A percentile compares a stretch with the other conserved stretches of the same genome.
Conservation (phyloP, 2,797 vertebrate species). For the Botia almorhae region DNA sequence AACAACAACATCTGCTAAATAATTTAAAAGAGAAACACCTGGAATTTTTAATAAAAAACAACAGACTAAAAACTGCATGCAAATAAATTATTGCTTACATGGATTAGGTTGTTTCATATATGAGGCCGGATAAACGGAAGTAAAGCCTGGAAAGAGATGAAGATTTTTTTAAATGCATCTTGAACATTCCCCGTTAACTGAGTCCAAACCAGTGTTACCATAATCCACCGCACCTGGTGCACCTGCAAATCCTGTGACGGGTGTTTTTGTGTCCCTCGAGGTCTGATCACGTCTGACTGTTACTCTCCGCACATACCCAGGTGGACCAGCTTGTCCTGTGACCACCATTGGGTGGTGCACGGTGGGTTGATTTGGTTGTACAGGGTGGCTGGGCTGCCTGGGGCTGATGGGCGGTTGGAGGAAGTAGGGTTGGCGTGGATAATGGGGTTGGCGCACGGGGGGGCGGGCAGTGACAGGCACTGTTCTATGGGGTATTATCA, state of each 20-base stretch:
- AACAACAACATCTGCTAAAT: not conserved
- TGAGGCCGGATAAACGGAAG: conserved; percentile 63
- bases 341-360: conserved; percentile 76
- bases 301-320: conserved; percentile 79
- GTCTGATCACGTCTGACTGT: conserved; percentile 66
- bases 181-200: no score
- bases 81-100: conserved; percentile 64
- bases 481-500: conserved; percentile 65
- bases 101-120: conserved; percentile 58
- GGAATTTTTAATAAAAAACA: no score
- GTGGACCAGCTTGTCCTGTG: conserved; percentile 92
- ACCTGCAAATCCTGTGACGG: conserved; percentile 85
- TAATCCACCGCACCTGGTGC: conserved; percentile 82
- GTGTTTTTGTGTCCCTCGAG: conserved; percentile 65
- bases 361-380: conserved; percentile 32
- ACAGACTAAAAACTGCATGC: not conserved
- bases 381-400: conserved; percentile 53
- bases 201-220: not conserved
- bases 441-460: conserved; percentile 47
- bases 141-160: conserved; percentile 66
- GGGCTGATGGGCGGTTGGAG: conserved; percentile 67
- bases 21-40: conserved; percentile 1
- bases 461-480: conserved; percentile 17
- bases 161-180: not conserved
- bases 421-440: conserved; percentile 54